Evolutionary conservation across 2,888 invertebrate species (phyloP).

Genomic region (Drosophila macrospina): DNA sequence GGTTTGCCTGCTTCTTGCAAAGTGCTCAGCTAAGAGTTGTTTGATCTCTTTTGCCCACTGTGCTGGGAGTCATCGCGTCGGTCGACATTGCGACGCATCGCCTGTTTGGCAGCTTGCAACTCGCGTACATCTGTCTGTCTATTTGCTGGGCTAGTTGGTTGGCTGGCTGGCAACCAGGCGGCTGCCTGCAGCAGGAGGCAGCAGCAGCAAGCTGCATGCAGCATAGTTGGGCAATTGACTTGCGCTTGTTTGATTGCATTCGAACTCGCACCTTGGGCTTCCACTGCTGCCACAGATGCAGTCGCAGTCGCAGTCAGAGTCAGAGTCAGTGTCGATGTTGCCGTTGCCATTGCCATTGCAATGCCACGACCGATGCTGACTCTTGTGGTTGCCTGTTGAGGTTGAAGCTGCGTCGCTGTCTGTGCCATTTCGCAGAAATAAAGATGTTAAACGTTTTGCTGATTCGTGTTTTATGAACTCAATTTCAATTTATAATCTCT

Average conservation of each 20-base stretch:
- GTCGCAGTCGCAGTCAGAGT: neutral
- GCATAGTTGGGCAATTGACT: slow-evolving; percentile 70
- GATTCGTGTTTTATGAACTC: slow-evolving; percentile 85
- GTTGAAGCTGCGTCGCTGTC: slow-evolving; percentile 45
- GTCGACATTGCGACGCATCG: slow-evolving; percentile 59
- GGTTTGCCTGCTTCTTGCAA: too few species aligned
- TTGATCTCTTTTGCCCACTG: slow-evolving; percentile 40
- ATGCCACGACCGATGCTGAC: slow-evolving; percentile 51
- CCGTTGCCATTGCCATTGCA: slow-evolving; percentile 22
- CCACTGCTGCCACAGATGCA: slow-evolving; percentile 38
- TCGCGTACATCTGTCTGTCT: slow-evolving; percentile 74
- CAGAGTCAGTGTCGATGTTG: slow-evolving; percentile 5
- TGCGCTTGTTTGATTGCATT: slow-evolving; percentile 80
- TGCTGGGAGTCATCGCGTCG: slow-evolving; percentile 20
- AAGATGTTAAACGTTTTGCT: slow-evolving; percentile 84
- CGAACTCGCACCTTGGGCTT: slow-evolving; percentile 76
- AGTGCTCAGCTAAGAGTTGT: neutral
- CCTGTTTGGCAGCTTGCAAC: slow-evolving; percentile 63
- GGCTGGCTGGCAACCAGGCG: slow-evolving; percentile 32
- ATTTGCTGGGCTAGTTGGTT: slow-evolving; percentile 47
- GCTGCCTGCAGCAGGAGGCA: slow-evolving; percentile 31
- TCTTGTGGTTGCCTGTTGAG: slow-evolving; percentile 62
- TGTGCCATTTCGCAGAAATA: slow-evolving; percentile 79
- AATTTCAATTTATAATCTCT: slow-evolving; percentile 84
- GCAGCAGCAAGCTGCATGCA: slow-evolving; percentile 40